Evolutionary conservation across 2,113 vertebrate genomes (phyloP).

Genomic region (Machaerirhynchus nigripectus): DNA sequence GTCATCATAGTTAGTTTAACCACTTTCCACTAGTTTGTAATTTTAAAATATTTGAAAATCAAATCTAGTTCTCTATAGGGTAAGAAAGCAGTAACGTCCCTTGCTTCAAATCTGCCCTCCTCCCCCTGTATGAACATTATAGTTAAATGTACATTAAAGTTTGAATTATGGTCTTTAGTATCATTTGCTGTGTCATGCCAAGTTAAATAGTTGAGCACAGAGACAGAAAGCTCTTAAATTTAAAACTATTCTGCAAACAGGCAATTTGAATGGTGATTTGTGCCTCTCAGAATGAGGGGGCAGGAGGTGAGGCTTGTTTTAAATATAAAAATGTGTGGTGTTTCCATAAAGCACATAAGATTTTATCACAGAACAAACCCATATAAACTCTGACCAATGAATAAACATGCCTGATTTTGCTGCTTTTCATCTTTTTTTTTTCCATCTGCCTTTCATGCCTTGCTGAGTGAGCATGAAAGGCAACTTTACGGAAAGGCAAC

Average conservation of each 20-base stretch:
- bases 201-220: background rate
- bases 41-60: background rate
- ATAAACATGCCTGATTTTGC: background rate
- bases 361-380: background rate
- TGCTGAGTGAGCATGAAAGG: background rate
- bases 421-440: background rate
- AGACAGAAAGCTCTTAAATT: background rate
- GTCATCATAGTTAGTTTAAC: background rate
- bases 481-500: background rate
- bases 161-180: background rate
- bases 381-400: background rate
- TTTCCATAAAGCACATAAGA: background rate
- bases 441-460: background rate
- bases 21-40: background rate
- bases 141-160: background rate
- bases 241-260: background rate
- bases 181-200: background rate
- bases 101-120: background rate
- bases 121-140: background rate
- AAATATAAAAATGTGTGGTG: background rate
- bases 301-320: background rate
- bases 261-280: background rate
- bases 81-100: background rate
- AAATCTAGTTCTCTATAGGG: background rate
- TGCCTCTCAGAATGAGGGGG: background rate